Percentiles rank a stretch among this genome's conserved stretches.
These are phyloP conservation scores for Aphis gossypii DNA, from an alignment of 1,140 invertebrate species.

Conservation along the genomic window DNA sequence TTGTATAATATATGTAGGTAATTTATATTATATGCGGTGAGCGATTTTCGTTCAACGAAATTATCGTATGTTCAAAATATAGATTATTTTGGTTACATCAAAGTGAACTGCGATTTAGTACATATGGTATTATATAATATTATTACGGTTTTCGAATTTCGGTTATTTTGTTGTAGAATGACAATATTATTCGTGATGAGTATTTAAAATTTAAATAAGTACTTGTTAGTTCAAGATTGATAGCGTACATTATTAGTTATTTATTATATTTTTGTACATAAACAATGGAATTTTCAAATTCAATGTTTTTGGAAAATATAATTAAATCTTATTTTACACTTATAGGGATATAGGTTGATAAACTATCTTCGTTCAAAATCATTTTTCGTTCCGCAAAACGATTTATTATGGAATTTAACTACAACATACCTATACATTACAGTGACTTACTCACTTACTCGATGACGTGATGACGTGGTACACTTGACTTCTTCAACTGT, in stretches of 20 bases:
- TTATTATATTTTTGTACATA: no score
- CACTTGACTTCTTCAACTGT: background rate
- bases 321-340: no score
- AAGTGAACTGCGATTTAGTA: background rate
- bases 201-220: no score
- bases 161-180: no score
- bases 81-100: constrained; percentile 2
- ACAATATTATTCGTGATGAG: no score
- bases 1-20: background rate
- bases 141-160: background rate
- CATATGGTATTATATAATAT: background rate
- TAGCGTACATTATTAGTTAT: no score
- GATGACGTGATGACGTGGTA: background rate
- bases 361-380: background rate
- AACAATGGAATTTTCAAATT: no score
- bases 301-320: no score
- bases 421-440: background rate
- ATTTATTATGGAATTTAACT: background rate
- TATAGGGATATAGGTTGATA: background rate
- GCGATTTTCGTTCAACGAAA: background rate
- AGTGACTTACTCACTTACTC: no score
- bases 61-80: background rate
- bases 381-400: background rate
- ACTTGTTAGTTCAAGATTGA: no score
- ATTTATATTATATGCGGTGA: background rate